Evolutionary conservation across 1,140 invertebrate species (phyloP), one percentile per base, ranked within the genome.

Genomic region (Himalopsyche phryganea): DNA sequence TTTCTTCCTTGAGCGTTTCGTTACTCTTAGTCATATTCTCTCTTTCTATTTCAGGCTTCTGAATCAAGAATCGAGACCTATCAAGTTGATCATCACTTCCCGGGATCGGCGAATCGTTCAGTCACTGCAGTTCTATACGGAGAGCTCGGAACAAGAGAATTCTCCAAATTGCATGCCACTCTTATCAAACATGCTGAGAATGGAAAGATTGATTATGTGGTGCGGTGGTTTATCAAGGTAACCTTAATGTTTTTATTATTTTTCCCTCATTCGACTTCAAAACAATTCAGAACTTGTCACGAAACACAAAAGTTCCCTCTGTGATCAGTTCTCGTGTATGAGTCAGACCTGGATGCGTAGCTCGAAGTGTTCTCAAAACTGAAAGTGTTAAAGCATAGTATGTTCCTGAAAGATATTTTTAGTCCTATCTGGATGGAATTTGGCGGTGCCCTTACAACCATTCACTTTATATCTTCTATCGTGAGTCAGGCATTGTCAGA

Each of bases 31-130:
- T 42, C 50, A 18, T 14, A 52, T 20, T 0, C 36, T 32, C n/a
- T 17, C 3, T 14, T 41, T 32, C 19, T 51, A 20, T 61, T 73
- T 71, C 54, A 75, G 73, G 67, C 67, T 49, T 55, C 7, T 51
- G 70, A 70, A 19, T 68, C 77, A 55, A 70, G 64, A 58, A 14
- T 68, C 23, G 81, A 87, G 63, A 82, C 86, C 32, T 94, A 89
- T 67, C 84, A 84, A 50, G 79, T 94, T 56, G 94, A 98, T 77
- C 94, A 94, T 71, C 83, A 89, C 66, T 95, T 89, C 74, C 87
- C 89, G 17, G 86, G 82, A 41, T 84, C 84, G 60, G 81, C 84
- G 65, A 85, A 89, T 62, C 81, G 80, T 51, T 81, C 81, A 36
- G 66, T 81, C 32, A 83, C 85, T 28, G 83, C 83, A n/a, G 87